These are phyloP conservation scores for Catharus ustulatus DNA, from an alignment of 2,797 vertebrate genomes.

Conservation along the genomic window DNA sequence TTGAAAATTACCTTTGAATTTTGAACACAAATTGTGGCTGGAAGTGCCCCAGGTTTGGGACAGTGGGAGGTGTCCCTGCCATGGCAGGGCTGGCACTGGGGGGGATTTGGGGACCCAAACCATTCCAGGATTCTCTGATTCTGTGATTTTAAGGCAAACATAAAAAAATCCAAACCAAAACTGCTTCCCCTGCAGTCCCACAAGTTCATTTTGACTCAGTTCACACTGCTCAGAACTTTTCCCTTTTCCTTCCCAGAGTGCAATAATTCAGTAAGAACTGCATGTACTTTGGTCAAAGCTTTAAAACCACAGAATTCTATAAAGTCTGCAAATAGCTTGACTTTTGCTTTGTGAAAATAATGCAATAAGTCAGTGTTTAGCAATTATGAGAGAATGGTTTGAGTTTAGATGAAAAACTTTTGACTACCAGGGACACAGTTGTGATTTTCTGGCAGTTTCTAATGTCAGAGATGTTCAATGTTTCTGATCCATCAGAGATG, in stretches of 20 bases:
- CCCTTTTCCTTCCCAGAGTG: not conserved
- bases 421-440: accelerated
- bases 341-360: not conserved
- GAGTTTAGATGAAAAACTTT: not conserved
- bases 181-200: not conserved
- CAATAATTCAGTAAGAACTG: not conserved
- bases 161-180: not conserved
- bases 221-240: not conserved
- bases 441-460: not conserved
- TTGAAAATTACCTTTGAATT: not conserved
- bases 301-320: constrained; percentile 25
- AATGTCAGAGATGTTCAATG: not conserved
- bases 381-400: not conserved
- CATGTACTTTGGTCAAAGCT: not conserved
- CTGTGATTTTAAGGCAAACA: not conserved
- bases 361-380: not conserved
- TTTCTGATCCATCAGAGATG: not conserved
- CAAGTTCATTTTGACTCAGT: not conserved
- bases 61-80: not conserved
- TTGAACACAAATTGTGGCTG: not conserved
- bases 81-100: not conserved
- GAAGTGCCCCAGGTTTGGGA: accelerated
- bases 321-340: not conserved
- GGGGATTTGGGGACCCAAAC: not conserved
- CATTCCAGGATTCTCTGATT: not conserved